These are phyloP conservation scores for Fringilla coelebs DNA, from an alignment of 2,797 vertebrate species.

Conservation along the genomic window DNA sequence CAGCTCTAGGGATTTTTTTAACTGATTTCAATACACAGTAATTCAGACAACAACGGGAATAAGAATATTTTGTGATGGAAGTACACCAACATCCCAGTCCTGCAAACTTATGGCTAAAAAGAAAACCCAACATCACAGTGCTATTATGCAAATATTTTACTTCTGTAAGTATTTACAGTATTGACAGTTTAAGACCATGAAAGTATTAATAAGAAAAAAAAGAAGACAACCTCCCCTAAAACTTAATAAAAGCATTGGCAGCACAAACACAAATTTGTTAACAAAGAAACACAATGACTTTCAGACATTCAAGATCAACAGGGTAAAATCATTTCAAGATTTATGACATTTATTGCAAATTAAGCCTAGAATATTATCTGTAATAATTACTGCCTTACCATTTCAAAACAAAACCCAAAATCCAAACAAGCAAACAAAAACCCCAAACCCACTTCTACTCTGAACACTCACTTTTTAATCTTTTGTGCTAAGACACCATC, in stretches of 20 bases:
- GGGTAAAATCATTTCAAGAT: background rate
- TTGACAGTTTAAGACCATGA: background rate
- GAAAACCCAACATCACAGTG: conserved; percentile 27
- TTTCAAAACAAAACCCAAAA: background rate
- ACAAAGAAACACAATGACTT: conserved; percentile 2
- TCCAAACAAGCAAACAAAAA: background rate
- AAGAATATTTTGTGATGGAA: conserved; percentile 41
- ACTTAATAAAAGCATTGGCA: conserved; percentile 3
- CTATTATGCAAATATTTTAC: conserved; percentile 5
- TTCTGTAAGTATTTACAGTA: background rate
- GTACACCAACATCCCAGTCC: conserved; percentile 49
- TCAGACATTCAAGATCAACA: conserved; percentile 13
- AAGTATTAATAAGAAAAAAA: background rate
- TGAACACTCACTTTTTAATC: background rate
- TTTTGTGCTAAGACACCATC: background rate
- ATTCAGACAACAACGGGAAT: conserved; percentile 32
- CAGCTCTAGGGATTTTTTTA: conserved; percentile 19
- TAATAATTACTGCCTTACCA: background rate
- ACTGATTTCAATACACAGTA: conserved; percentile 25
- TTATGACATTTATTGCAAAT: background rate
- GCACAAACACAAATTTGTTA: conserved; percentile 23
- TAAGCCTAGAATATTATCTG: background rate
- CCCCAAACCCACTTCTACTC: background rate
- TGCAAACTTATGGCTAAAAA: conserved; percentile 18
- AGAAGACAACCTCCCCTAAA: background rate